Conservation (phyloP, 2,797 vertebrate genomes). For the Naso thynnoides region DNA sequence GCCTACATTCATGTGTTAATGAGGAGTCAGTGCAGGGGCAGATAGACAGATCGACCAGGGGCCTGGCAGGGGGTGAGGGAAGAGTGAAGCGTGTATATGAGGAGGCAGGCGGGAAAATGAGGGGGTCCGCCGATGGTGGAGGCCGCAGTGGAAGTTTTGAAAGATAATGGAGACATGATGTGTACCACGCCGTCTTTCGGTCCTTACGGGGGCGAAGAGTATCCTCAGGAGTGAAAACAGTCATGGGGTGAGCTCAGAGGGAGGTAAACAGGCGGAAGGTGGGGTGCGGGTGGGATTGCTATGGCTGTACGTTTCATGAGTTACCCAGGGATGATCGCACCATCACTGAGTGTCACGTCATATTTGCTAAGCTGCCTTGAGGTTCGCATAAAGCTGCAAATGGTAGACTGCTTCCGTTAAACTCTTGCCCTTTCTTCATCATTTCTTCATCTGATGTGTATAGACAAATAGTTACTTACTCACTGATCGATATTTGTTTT, state of each 20-base stretch:
- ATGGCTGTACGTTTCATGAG: slow-evolving; percentile 54
- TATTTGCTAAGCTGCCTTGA: slow-evolving; percentile 74
- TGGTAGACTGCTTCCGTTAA: slow-evolving; percentile 4
- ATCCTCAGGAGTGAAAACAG: slow-evolving; percentile 29
- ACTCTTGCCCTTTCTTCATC: background rate
- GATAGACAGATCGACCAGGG: slow-evolving; percentile 75
- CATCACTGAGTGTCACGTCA: slow-evolving; percentile 70
- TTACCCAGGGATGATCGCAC: slow-evolving; percentile 69
- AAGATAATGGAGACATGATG: slow-evolving; percentile 69
- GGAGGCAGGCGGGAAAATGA: slow-evolving; percentile 67
- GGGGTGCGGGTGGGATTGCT: slow-evolving; percentile 42
- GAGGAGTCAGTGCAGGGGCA: slow-evolving; percentile 80
- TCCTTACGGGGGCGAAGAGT: slow-evolving; percentile 11
- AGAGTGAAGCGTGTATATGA: slow-evolving; percentile 52
- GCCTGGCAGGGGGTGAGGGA: slow-evolving; percentile 67
- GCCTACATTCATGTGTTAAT: slow-evolving; percentile 89
- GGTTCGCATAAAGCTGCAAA: slow-evolving; percentile 43
- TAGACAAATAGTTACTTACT: background rate
- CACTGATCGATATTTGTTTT: background rate
- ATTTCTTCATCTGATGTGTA: background rate
- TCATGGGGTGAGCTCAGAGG: slow-evolving; percentile 28
- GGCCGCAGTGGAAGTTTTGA: slow-evolving; percentile 35
- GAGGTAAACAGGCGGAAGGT: slow-evolving; percentile 28
- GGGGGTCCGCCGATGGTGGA: slow-evolving; percentile 41
- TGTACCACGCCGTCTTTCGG: slow-evolving; percentile 12